Evolutionary conservation across 2,797 vertebrate species (phyloP), one percentile per base, ranked within the genome.

Genomic region (Glossophaga mutica): DNA sequence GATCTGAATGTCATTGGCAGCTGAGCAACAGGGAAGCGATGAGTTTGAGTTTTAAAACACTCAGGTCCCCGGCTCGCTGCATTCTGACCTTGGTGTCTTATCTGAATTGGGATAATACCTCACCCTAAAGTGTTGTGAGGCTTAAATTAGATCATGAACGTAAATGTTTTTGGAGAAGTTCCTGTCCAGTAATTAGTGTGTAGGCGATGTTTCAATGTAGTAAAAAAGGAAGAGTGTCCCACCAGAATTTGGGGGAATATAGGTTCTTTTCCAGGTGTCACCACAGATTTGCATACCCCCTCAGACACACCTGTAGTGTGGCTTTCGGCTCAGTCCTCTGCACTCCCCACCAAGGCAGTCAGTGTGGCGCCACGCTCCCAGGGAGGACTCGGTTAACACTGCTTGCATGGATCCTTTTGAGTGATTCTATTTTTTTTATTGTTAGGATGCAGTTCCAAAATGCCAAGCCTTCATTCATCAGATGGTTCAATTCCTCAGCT

Each of bases 391-490:
- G 16, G 14, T 22, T 50, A 8, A 76, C 26, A 10, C n/a, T 34
- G 16, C 18, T 71, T 34, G 12, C 12, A 5, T 37, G 55, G n/a
- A 50, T 70, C 95, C 3, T 19, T 59, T 70, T 57, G 74, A 91
- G 39, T 21, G 34, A 44, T 26, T 11, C 5, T 67, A 52, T 39
- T 34, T 14, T 55, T 81, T 48, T 89, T 39, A 52, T 44, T 87
- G 29, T 94, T 97, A 99, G 99, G 99, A 99, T 98, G 99, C 99
- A 93, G 99, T 99, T 3, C 98, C 98, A 97, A 99, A 99, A 97
- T 99, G 99, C 44, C 98, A 73, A 96, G 99, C 98, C 0, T 99
- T 99, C 93, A 98, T 99, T 94, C 98, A 97, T 95, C 99, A 99
- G 98, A 98, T 99, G 96, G 99, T 99, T 94, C 99, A 99, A 71